Base-by-base conservation (phyloP, 2,888 invertebrate species). In the Epistrophe grossulariae region DNA sequence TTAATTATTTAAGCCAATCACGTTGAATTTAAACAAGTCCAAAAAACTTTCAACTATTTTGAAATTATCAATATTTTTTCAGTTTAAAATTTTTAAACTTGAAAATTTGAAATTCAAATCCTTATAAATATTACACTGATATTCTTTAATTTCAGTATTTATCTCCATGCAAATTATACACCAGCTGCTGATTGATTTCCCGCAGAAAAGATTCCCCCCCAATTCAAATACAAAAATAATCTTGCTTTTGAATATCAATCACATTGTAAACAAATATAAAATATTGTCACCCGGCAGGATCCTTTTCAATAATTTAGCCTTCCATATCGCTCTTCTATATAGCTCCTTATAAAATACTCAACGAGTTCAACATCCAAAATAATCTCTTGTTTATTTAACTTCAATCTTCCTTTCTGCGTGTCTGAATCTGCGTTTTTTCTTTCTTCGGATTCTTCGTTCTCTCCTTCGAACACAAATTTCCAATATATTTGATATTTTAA, bases 401-500 rank as follows among this genome's bases (percentile, higher is more conserved):
- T 79, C 74, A 79, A 76, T 76, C 45, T 79, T 60, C 48, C n/a
- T 74, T 40, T 40, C 24, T 62, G 43, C 24, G 62, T 62, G 15
- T 55, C 9, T 43, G 40, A 24, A 19, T 60, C 45, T 70, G 17
- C 68, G 43, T 64, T 57, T 17, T 43, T 55, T 45, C 52, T 45
- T 52, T 70, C 35, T 6, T 31, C 79, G 57, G 43, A 31, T 59
- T 79, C 71, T 19, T 50, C 10, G 6, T 24, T 31, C 2, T 28
- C 7, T 13, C 28, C 7, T 48, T 28, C 19, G 15, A 15, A 31
- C n/a, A 48, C 7, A 48, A 66, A 31, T 70, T 82, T 85, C 73
- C 87, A 87, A 87, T 87, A 87, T 87, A 87, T 87, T 87, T 87
- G 87, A 87, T 87, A 87, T 87, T 87, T 87, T 83, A 87, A 87